Evolutionary conservation across 2,113 vertebrate species (phyloP).

Genomic region (Ceyx cyanopectus): DNA sequence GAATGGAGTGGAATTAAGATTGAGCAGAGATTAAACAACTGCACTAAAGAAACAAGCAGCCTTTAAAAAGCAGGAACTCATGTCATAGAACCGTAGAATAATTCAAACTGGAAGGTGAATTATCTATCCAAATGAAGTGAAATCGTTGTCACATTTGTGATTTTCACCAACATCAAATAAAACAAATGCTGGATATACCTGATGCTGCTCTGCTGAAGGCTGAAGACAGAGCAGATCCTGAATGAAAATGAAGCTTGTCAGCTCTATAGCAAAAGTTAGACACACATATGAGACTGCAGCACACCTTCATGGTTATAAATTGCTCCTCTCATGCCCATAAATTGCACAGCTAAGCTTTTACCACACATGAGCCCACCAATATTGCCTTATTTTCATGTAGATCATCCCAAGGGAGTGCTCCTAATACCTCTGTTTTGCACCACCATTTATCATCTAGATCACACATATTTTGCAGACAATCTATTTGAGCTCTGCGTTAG

Average conservation of each 20-base stretch:
- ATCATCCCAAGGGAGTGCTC: not conserved
- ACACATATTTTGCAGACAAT: conserved; percentile 16
- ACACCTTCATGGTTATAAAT: not conserved
- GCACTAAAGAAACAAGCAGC: not conserved
- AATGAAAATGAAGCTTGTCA: not conserved
- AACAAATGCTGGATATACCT: not conserved
- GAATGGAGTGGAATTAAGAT: not conserved
- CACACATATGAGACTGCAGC: not conserved
- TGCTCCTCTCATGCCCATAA: not conserved
- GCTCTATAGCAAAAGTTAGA: not conserved
- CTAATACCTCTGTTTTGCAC: not conserved
- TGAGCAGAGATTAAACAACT: not conserved
- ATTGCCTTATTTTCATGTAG: not conserved
- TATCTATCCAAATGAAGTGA: not conserved
- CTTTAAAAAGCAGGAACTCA: not conserved
- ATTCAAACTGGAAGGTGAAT: not conserved
- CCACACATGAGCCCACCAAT: not conserved
- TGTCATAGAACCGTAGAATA: not conserved
- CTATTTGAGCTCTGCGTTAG: conserved; percentile 6
- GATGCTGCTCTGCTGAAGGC: not conserved
- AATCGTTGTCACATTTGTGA: not conserved
- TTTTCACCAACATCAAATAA: not conserved
- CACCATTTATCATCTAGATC: not conserved
- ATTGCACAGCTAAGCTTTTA: not conserved
- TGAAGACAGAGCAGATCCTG: not conserved